A percentile compares a stretch with the other conserved stretches of the same genome.
Evolutionary conservation across 2,888 invertebrate genomes (phyloP).

Genomic region (Leucania comma): DNA sequence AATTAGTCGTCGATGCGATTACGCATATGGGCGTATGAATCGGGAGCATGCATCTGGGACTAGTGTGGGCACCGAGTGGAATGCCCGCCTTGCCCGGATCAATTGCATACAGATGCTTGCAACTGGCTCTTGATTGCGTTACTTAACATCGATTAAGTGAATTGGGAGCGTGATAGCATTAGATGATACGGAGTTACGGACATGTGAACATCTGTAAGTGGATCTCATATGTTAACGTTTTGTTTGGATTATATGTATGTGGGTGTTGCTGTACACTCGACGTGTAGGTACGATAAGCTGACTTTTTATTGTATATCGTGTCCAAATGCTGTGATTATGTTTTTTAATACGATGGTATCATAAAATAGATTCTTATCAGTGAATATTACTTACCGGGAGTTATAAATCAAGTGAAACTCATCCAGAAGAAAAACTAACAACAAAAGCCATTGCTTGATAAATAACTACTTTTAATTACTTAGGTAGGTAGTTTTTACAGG

Average conservation of each 20-base stretch:
- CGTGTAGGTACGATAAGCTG: neutral
- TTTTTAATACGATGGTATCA: neutral
- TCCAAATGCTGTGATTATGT: neutral
- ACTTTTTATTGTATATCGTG: neutral
- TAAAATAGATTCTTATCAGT: neutral
- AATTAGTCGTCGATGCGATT: conserved; percentile 54
- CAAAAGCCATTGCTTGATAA: neutral
- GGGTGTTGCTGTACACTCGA: neutral
- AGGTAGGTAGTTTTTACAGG: neutral
- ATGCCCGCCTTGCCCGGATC: conserved; percentile 73
- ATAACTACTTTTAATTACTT: neutral
- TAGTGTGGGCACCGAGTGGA: conserved; percentile 64
- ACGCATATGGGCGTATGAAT: conserved; percentile 63
- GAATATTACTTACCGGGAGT: neutral
- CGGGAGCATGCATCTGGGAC: conserved; percentile 61
- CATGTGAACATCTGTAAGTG: conserved; percentile 45
- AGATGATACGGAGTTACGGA: conserved; percentile 59
- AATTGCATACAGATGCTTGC: conserved; percentile 78
- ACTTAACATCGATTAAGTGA: conserved; percentile 71
- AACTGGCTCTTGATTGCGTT: conserved; percentile 72
- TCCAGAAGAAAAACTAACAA: neutral
- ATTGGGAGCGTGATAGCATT: conserved; percentile 67
- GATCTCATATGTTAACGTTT: conserved; percentile 16
- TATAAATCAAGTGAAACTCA: neutral
- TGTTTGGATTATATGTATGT: conserved; percentile 6